Percentiles rank a stretch among this genome's conserved stretches.
These are phyloP conservation scores for Charanyca ferruginea DNA, from an alignment of 2,888 invertebrate genomes.

Conservation along the genomic window DNA sequence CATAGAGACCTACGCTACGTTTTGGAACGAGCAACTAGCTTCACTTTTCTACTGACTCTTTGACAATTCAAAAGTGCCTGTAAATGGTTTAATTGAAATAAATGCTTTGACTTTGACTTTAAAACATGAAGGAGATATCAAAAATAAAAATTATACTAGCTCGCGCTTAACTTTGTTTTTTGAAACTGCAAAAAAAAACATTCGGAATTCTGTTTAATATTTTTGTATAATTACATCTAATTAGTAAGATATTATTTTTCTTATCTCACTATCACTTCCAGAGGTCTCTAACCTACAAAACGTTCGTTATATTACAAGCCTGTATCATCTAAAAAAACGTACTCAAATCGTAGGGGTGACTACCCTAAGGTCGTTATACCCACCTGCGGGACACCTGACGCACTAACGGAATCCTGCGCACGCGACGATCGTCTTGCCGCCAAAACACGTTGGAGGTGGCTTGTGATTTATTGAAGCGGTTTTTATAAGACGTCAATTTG, in stretches of 20 bases:
- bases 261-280: conserved; percentile 21
- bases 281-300: conserved; percentile 48
- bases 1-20: no score
- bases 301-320: conserved; percentile 57
- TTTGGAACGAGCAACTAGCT: no score
- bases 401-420: conserved; percentile 84
- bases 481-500: neutral
- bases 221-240: neutral
- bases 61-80: no score
- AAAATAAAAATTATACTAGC: no score
- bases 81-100: no score
- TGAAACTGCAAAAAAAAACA: no score
- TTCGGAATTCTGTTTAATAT: no score
- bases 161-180: no score
- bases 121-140: no score
- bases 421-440: conserved; percentile 68
- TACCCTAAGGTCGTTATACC: conserved; percentile 79
- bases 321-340: conserved; percentile 47
- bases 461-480: conserved; percentile 44
- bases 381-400: conserved; percentile 83
- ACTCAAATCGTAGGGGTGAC: conserved; percentile 70
- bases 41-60: no score
- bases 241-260: conserved; percentile 3
- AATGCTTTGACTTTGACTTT: no score
- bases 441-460: conserved; percentile 48